These are phyloP conservation scores for Triplophysa siluroides DNA, from an alignment of 2,113 vertebrate genomes.

Conservation along the genomic window DNA sequence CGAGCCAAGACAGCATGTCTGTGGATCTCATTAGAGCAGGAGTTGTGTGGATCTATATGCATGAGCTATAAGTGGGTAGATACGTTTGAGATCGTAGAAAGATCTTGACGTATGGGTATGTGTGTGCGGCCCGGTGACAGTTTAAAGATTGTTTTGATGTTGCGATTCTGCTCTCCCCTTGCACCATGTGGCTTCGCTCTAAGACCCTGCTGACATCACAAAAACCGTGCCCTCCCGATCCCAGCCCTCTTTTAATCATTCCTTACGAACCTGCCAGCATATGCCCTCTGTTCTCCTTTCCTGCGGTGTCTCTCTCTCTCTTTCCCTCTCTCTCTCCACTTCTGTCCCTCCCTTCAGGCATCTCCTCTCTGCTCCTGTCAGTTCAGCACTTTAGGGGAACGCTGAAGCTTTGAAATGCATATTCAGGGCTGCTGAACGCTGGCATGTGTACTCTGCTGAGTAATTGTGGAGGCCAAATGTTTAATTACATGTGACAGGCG, in stretches of 20 bases:
- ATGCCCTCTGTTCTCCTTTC: constrained; percentile 54
- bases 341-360: constrained; percentile 77
- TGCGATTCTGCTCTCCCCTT: constrained; percentile 42
- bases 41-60: constrained; percentile 17
- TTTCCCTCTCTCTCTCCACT: constrained; percentile 24
- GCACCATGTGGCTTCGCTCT: constrained; percentile 59
- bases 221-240: constrained; percentile 42
- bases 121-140: constrained; percentile 59
- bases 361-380: constrained; percentile 82
- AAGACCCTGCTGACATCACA: constrained; percentile 55
- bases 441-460: constrained; percentile 94
- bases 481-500: constrained; percentile 99
- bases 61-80: constrained; percentile 17
- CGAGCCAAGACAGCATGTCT: constrained; percentile 38
- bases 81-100: constrained; percentile 10
- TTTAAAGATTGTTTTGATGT: constrained; percentile 64
- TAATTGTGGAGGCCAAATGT: constrained; percentile 98
- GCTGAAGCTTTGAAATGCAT: constrained; percentile 95
- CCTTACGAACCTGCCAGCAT: constrained; percentile 86
- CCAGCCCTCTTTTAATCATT: constrained; percentile 83
- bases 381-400: constrained; percentile 92
- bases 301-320: constrained; percentile 11
- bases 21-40: constrained; percentile 60
- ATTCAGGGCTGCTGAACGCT: constrained; percentile 85
- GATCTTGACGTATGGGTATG: constrained; percentile 36